phyloP scores from a whole-genome alignment of 2,113 vertebrate species.

The Apodemus speciosus region DNA sequence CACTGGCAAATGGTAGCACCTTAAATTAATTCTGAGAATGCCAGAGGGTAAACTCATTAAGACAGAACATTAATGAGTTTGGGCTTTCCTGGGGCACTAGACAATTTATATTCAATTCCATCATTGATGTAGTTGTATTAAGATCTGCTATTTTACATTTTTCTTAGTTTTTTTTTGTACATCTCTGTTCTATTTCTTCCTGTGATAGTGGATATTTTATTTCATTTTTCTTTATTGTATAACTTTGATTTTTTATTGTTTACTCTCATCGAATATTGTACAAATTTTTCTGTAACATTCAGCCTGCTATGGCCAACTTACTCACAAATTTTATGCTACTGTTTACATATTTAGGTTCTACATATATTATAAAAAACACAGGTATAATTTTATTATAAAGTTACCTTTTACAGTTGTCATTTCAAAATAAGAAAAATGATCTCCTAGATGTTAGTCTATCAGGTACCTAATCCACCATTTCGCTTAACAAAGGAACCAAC shows the following conservation, averaged over 20 bases:
- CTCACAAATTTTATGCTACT: background rate
- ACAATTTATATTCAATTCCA: background rate
- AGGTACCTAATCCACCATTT: background rate
- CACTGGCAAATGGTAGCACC: background rate
- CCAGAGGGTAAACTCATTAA: background rate
- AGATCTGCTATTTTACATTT: background rate
- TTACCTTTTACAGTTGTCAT: background rate
- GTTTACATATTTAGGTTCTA: background rate
- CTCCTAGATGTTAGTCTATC: background rate
- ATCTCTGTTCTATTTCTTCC: background rate
- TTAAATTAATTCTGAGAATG: background rate
- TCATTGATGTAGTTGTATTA: background rate
- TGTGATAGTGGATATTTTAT: background rate
- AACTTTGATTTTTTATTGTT: background rate
- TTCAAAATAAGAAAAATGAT: background rate
- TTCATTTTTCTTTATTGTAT: background rate
- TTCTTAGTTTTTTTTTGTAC: background rate
- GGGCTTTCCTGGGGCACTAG: background rate
- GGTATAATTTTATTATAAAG: background rate
- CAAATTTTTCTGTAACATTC: background rate
- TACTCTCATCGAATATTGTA: background rate
- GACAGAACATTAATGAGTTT: background rate
- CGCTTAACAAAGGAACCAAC: background rate
- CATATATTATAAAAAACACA: background rate
- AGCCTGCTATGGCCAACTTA: background rate